phyloP scores from a whole-genome alignment of 1,140 invertebrate genomes.

The Plutomurus gul region DNA sequence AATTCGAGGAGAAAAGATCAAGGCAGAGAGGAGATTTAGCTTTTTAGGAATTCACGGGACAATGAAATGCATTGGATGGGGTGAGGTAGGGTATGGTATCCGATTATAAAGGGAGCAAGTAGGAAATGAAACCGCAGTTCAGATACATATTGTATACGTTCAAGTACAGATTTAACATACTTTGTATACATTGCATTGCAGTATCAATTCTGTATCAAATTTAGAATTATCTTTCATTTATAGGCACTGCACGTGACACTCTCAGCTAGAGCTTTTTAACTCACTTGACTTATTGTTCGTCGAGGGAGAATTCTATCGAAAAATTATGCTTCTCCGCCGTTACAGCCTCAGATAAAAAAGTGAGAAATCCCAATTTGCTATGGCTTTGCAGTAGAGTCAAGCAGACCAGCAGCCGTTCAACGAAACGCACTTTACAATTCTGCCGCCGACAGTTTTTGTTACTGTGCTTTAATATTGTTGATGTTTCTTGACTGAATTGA shows the following conservation, averaged over 20 bases:
- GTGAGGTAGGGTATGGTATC: constrained; percentile 35
- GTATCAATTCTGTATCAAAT: background rate
- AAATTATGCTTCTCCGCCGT: background rate
- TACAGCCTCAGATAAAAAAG: constrained; percentile 11
- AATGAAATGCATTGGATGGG: background rate
- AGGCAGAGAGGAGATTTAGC: too few relatives aligned
- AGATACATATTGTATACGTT: background rate
- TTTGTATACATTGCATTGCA: background rate
- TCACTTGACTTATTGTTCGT: constrained; percentile 14
- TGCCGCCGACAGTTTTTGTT: background rate
- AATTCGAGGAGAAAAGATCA: too few relatives aligned
- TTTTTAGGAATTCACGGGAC: background rate
- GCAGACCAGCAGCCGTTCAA: too few relatives aligned
- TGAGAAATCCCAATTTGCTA: constrained; percentile 8
- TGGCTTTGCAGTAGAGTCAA: background rate
- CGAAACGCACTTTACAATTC: too few relatives aligned
- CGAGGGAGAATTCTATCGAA: constrained; percentile 2
- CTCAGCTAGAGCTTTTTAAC: constrained; percentile 16
- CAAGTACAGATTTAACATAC: background rate
- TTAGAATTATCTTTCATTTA: constrained; percentile 16
- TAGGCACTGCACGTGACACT: constrained; percentile 33
- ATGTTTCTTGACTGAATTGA: background rate
- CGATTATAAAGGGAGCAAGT: background rate
- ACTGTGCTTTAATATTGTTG: background rate
- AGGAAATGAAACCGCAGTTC: background rate